A percentile compares a stretch with the other conserved stretches of the same genome.
phyloP scores from a whole-genome alignment of 2,888 invertebrate species.

The Melanotus villosus region DNA sequence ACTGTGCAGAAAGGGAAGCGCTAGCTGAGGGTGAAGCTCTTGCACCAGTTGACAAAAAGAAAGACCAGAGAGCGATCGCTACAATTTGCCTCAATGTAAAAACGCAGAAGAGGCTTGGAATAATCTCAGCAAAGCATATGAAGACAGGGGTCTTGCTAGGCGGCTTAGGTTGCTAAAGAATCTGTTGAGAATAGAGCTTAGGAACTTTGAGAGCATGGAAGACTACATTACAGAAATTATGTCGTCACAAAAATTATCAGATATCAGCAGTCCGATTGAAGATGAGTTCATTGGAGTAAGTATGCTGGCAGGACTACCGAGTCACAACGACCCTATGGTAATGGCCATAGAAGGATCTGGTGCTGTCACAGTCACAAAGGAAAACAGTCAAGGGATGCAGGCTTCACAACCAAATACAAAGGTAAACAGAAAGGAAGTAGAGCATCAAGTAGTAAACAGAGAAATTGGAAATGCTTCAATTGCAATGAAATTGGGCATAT shows the following conservation, averaged over 20 bases:
- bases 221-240: conserved; percentile 50
- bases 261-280: conserved; percentile 43
- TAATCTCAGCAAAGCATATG: too few species aligned
- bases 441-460: background rate
- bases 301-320: conserved; percentile 47
- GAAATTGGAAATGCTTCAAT: background rate
- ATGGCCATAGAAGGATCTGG: conserved; percentile 31
- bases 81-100: too few species aligned
- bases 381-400: background rate
- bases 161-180: too few species aligned
- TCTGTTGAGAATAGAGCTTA: too few species aligned
- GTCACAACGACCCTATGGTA: conserved; percentile 40
- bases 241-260: conserved; percentile 46
- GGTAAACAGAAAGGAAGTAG: background rate
- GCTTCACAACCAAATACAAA: background rate
- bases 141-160: too few species aligned
- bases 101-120: too few species aligned
- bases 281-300: conserved; percentile 50
- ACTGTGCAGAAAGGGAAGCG: too few species aligned
- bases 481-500: background rate
- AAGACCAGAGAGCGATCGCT: too few species aligned
- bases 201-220: conserved; percentile 46
- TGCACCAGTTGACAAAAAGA: too few species aligned
- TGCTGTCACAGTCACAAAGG: background rate
- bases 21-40: too few species aligned